Percentiles rank a stretch among this genome's conserved stretches.
These are phyloP conservation scores for Talpa occidentalis DNA, from an alignment of 2,113 vertebrate species.

Conservation along the genomic window DNA sequence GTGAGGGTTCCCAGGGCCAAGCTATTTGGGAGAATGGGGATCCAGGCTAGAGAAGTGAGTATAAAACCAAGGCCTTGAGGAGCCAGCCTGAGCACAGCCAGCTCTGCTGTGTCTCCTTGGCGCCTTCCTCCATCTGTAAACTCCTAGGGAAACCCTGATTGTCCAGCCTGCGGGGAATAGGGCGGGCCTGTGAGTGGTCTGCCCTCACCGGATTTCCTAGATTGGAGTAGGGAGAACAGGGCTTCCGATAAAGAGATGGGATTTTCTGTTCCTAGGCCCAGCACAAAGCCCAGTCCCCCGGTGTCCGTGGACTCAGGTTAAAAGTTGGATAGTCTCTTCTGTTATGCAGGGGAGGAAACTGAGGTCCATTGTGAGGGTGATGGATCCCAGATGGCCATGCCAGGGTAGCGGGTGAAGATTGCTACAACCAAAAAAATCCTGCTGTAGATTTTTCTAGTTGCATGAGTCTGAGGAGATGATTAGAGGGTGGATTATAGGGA, in stretches of 20 bases:
- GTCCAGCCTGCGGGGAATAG: background rate
- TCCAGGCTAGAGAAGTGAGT: background rate
- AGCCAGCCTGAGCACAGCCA: background rate
- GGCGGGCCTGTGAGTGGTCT: background rate
- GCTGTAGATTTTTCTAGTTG: background rate
- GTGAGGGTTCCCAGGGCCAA: background rate
- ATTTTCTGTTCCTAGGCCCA: background rate
- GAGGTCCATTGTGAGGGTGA: background rate
- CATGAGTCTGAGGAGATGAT: conserved; percentile 54
- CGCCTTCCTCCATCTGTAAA: background rate
- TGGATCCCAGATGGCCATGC: background rate
- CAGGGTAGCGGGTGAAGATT: too few relatives aligned
- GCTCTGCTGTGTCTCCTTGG: background rate
- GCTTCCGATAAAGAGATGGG: background rate
- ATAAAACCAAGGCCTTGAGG: fast-evolving
- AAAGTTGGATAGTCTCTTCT: fast-evolving
- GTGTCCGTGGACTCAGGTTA: background rate
- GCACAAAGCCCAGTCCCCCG: background rate
- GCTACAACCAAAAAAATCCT: background rate
- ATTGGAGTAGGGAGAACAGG: background rate
- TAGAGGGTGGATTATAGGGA: conserved; percentile 4
- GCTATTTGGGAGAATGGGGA: background rate
- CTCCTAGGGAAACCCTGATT: background rate
- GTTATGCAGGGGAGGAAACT: background rate
- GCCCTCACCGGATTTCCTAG: background rate